Percentiles rank a stretch among this genome's conserved stretches.
These are phyloP conservation scores for Chymomyza fuscimana DNA, from an alignment of 2,888 invertebrate genomes.

Conservation along the genomic window DNA sequence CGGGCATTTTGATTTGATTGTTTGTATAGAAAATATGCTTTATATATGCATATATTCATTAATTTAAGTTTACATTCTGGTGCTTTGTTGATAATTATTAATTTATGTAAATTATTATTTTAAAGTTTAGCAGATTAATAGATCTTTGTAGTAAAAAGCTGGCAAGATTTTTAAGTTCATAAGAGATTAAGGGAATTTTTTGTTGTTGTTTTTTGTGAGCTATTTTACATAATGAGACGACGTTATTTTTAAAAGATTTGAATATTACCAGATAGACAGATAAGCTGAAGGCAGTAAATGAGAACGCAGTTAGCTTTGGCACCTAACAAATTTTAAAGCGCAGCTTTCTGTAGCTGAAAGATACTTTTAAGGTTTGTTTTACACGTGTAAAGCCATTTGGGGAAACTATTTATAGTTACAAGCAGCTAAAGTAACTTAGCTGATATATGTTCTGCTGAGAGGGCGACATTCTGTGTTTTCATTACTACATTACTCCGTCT, in stretches of 20 bases:
- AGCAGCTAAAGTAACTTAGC: too few relatives aligned
- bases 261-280: not conserved
- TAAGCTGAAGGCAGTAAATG: not conserved
- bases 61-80: not conserved
- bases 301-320: not conserved
- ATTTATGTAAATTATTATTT: not conserved
- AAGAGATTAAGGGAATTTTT: too few relatives aligned
- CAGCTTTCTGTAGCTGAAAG: not conserved
- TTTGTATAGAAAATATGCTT: not conserved
- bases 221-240: not conserved
- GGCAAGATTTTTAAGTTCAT: not conserved
- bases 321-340: not conserved
- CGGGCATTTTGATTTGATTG: not conserved
- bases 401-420: too few relatives aligned
- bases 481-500: too few relatives aligned
- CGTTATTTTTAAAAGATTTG: not conserved
- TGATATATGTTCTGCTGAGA: too few relatives aligned
- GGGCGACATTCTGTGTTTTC: too few relatives aligned
- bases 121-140: not conserved
- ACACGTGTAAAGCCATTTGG: too few relatives aligned
- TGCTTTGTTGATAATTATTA: not conserved
- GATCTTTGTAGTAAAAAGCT: not conserved
- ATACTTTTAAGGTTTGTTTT: not conserved
- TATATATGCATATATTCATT: not conserved
- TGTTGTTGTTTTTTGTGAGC: not conserved